A percentile compares a stretch with the other conserved stretches of the same genome.
Evolutionary conservation across 2,797 vertebrate genomes (phyloP).

Genomic region (Acanthurus lineatus): DNA sequence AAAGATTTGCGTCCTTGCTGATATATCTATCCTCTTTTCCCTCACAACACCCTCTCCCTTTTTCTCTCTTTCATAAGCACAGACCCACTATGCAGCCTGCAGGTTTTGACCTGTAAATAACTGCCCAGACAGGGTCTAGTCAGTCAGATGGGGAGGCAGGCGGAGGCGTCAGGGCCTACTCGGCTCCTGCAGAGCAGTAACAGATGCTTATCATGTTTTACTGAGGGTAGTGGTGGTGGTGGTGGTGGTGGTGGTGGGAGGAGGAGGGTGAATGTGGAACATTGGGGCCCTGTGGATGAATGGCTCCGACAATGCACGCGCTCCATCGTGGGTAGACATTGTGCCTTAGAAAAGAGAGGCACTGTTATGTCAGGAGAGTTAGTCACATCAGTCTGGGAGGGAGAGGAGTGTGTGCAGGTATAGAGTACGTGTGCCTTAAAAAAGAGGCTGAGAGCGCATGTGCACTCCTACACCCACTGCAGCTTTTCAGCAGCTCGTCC

Average conservation of each 20-base stretch:
- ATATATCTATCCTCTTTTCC: slow-evolving; percentile 11
- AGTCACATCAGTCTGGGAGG: slow-evolving; percentile 25
- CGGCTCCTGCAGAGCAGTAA: slow-evolving; percentile 75
- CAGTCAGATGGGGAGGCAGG: slow-evolving; percentile 81
- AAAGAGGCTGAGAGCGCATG: slow-evolving; percentile 50
- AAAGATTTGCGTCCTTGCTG: slow-evolving; percentile 30
- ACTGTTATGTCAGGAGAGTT: slow-evolving; percentile 33
- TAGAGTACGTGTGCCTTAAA: slow-evolving; percentile 15
- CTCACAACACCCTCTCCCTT: slow-evolving; percentile 5
- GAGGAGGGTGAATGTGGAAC: slow-evolving; percentile 36
- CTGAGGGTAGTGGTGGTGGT: slow-evolving; percentile 44
- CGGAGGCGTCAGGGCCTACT: slow-evolving; percentile 70
- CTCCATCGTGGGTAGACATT: slow-evolving; percentile 63
- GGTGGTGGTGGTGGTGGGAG: slow-evolving; percentile 7
- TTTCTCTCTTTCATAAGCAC: slow-evolving; percentile 58
- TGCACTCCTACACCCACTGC: slow-evolving; percentile 62
- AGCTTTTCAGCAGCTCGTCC: slow-evolving; percentile 76
- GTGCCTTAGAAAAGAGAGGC: slow-evolving; percentile 40
- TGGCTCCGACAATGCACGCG: slow-evolving; percentile 66
- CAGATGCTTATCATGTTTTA: slow-evolving; percentile 82
- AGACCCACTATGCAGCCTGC: slow-evolving; percentile 75
- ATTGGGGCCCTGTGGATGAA: slow-evolving; percentile 51
- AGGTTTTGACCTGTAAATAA: slow-evolving; percentile 89
- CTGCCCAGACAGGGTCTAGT: slow-evolving; percentile 86
- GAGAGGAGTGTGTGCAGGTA: slow-evolving; percentile 24